A percentile compares a stretch with the other conserved stretches of the same genome.
phyloP scores from a whole-genome alignment of 2,113 vertebrate species.

The Rhynchomys soricoides region DNA sequence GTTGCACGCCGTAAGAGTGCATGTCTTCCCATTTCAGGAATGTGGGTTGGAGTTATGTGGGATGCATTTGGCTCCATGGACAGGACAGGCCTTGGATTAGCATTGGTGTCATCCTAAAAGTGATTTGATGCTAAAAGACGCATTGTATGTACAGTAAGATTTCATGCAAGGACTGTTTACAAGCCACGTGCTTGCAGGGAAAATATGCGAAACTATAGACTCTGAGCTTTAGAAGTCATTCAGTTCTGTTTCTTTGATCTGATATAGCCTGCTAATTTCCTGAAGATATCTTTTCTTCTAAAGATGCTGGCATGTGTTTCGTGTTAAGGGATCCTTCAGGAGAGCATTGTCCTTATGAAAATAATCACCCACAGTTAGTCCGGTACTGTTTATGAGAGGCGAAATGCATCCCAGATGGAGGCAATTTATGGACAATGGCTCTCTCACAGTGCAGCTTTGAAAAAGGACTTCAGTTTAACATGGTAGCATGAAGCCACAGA shows the following conservation, averaged over 20 bases:
- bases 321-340: conserved; percentile 79
- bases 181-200: conserved; percentile 30
- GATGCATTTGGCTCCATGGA: not conserved
- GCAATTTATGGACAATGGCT: conserved; percentile 71
- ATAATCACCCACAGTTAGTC: conserved; percentile 80
- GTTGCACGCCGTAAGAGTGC: too few relatives aligned
- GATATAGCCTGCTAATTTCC: conserved; percentile 72
- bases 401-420: conserved; percentile 86
- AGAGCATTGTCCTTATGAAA: conserved; percentile 77
- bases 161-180: conserved; percentile 10
- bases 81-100: not conserved
- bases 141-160: not conserved
- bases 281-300: conserved; percentile 66
- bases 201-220: conserved; percentile 64
- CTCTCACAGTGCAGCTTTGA: conserved; percentile 77
- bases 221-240: conserved; percentile 62
- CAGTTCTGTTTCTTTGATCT: conserved; percentile 73
- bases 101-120: not conserved
- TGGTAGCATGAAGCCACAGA: conserved; percentile 52
- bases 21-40: not conserved
- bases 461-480: conserved; percentile 72
- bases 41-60: not conserved
- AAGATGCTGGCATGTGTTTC: conserved; percentile 82
- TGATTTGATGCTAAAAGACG: not conserved
- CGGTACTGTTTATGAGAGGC: conserved; percentile 79